Percentiles rank a stretch among this genome's conserved stretches.
These are phyloP conservation scores for Corydoras sp. DNA, from an alignment of 2,113 vertebrate genomes.

Conservation along the genomic window DNA sequence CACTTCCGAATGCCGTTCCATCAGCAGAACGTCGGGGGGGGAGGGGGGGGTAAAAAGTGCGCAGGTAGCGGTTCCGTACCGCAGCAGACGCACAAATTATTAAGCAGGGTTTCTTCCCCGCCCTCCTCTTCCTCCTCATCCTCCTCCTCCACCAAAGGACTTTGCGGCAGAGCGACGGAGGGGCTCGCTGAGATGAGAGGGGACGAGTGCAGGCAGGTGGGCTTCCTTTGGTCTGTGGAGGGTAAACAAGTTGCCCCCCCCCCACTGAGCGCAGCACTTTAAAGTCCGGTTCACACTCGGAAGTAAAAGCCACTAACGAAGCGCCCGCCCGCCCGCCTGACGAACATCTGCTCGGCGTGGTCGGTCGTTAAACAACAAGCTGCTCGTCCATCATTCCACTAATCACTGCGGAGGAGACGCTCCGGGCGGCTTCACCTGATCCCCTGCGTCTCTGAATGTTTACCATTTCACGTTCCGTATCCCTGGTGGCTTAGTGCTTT, in stretches of 20 bases:
- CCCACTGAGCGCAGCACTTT: conserved; percentile 29
- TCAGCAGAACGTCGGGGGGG: conserved; percentile 40
- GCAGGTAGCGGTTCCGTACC: conserved; percentile 34
- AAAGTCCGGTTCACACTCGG: not conserved
- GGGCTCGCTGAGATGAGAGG: conserved; percentile 32
- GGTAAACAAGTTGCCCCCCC: conserved; percentile 10
- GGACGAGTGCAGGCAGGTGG: conserved; percentile 33
- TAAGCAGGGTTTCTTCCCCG: conserved; percentile 27
- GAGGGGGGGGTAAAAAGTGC: conserved; percentile 18
- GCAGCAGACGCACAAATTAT: conserved; percentile 41
- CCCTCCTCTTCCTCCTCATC: not conserved
- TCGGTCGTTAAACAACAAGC: not conserved
- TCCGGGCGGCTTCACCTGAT: no score
- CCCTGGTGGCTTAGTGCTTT: no score
- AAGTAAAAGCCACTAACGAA: not conserved
- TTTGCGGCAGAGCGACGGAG: conserved; percentile 27
- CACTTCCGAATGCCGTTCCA: conserved; percentile 39
- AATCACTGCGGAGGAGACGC: no score
- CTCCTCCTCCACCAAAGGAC: conserved; percentile 16
- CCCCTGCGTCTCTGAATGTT: no score
- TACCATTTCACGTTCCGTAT: no score
- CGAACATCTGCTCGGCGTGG: no score
- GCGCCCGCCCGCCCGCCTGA: no score
- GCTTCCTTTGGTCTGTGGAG: conserved; percentile 29
- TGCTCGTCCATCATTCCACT: conserved; percentile 17